These are phyloP conservation scores for Campoletis raptor DNA, from an alignment of 2,888 invertebrate genomes.

Conservation along the genomic window DNA sequence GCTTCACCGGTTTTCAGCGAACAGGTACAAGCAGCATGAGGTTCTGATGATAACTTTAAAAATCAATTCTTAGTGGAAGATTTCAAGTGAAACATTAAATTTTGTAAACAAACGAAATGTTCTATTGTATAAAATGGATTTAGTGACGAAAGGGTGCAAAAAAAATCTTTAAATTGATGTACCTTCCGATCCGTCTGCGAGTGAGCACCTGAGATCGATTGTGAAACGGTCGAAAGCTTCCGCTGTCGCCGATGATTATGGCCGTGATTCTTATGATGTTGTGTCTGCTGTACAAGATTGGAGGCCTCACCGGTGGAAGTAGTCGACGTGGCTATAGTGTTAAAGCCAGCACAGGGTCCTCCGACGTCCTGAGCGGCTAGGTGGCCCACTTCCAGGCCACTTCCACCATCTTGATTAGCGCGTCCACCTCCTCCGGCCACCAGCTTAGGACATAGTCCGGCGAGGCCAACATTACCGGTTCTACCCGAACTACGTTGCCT, in stretches of 20 bases:
- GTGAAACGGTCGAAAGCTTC: conserved; percentile 81
- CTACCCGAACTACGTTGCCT: conserved; percentile 83
- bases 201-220: conserved; percentile 75
- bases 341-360: conserved; percentile 77
- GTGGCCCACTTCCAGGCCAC: conserved; percentile 82
- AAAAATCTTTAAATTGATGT: not conserved
- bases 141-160: not conserved
- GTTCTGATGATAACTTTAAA: too few species aligned
- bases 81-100: too few species aligned
- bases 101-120: too few species aligned
- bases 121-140: not conserved
- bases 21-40: too few species aligned
- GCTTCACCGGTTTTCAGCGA: too few species aligned
- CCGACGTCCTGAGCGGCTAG: conserved; percentile 82
- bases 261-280: conserved; percentile 76
- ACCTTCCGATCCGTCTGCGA: conserved; percentile 80
- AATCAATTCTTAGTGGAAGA: too few species aligned
- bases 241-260: conserved; percentile 81
- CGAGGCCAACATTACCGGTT: conserved; percentile 81
- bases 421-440: conserved; percentile 80
- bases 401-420: conserved; percentile 80
- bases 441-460: conserved; percentile 83
- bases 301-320: conserved; percentile 14
- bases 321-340: conserved; percentile 51
- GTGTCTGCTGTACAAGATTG: conserved; percentile 74